Evolutionary conservation across 2,888 invertebrate species (phyloP), one percentile per base, ranked within the genome.

Genomic region (Rotaria magnacalcarata): DNA sequence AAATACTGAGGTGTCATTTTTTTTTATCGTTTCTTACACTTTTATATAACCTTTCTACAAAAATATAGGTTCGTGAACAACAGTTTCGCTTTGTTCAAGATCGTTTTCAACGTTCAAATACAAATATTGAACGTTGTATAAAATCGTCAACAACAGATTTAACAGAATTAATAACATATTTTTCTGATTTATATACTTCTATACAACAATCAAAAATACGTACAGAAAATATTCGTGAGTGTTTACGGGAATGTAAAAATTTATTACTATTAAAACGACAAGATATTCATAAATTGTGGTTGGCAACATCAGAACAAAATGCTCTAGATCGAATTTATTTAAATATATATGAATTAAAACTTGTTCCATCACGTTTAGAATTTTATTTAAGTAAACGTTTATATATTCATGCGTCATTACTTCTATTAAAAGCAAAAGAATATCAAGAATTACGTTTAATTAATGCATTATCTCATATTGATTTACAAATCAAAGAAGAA

Each of bases 191-290:
- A 10, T 80, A 80, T 24, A 80, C 6, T 80, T 21, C 47, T 27
- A 80, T 80, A 5, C 47, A 80, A 80, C 75, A 80, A 80, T 80
- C 75, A 24, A 80, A 80, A 80, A 24, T 7, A 47, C 75, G 75
- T 10, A 24, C 43, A 2, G 47, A 80, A 47, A 47, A 41, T 80
- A 47, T 80, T 47, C 85, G 86, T 60, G 80, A 86, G 56, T 58
- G 56, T 75, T 24, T 86, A 43, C 84, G 52, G 34, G 85, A 86
- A 24, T 86, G 86, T 41, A 86, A 86, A 85, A 85, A 80, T 50
- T 60, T 86, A n/a, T 54, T 85, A 47, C 75, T 85, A 60, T 86
- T 85, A 27, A 86, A 86, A 85, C 86, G 86, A 10, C 85, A 86
- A 74, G 86, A 86, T 50, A 85, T 86, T 24, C 74, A 85, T 0